Percentiles rank a stretch among this genome's conserved stretches.
These are phyloP conservation scores for Phycodurus eques DNA, from an alignment of 2,113 vertebrate genomes.

Conservation along the genomic window DNA sequence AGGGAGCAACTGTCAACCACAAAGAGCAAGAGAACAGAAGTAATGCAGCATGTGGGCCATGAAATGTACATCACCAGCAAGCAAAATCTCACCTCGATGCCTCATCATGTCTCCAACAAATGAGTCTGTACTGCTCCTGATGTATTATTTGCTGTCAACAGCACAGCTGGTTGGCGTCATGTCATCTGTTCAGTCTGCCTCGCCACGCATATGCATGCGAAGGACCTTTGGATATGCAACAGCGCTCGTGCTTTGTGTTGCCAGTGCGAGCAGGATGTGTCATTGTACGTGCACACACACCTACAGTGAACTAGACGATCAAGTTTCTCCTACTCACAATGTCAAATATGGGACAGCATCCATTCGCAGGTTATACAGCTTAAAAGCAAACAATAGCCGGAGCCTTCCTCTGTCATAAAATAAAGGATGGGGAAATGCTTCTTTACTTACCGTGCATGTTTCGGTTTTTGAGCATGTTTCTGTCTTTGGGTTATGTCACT, in stretches of 20 bases:
- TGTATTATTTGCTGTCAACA: conserved; percentile 10
- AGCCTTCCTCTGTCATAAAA: background rate
- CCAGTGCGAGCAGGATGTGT: conserved; percentile 32
- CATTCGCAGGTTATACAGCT: background rate
- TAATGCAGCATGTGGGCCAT: background rate
- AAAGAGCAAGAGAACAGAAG: background rate
- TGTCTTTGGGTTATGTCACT: background rate
- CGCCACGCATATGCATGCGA: conserved; percentile 1
- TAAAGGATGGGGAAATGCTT: background rate
- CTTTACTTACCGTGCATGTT: no score
- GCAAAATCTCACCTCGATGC: conserved; percentile 47
- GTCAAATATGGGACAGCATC: conserved; percentile 3
- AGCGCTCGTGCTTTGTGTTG: background rate
- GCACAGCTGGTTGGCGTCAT: conserved; percentile 11
- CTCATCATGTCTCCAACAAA: conserved; percentile 51
- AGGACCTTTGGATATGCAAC: conserved; percentile 13
- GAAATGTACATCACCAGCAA: background rate
- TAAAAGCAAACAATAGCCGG: conserved; percentile 1
- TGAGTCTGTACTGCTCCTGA: background rate
- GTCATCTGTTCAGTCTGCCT: conserved; percentile 10
- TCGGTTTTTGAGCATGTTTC: background rate
- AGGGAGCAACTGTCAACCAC: conserved; percentile 30
- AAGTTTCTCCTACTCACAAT: conserved; percentile 26
- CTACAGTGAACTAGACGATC: conserved; percentile 22
- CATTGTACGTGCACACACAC: conserved; percentile 6